Conservation (phyloP, 1,140 invertebrate species). For the Dendroctonus valens region DNA sequence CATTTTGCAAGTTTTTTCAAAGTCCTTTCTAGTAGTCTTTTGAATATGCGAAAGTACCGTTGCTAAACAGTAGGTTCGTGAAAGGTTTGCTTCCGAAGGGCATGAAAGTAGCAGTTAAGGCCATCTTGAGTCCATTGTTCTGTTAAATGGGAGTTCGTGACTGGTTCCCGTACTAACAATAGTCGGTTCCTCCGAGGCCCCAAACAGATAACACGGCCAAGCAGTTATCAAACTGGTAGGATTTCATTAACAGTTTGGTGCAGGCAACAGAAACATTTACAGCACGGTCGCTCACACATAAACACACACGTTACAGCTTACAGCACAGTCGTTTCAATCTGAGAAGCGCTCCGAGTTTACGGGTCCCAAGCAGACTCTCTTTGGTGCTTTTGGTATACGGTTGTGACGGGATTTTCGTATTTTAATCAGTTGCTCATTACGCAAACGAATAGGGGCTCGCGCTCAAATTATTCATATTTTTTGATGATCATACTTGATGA, state of each 20-base stretch:
- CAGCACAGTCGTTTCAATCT: constrained; percentile 2
- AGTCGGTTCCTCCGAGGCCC: not conserved
- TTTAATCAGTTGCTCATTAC: not conserved
- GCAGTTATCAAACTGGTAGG: not conserved
- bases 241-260: constrained; percentile 4
- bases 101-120: not conserved
- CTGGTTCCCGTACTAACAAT: not conserved
- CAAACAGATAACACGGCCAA: not conserved
- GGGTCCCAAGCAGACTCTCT: constrained; percentile 4
- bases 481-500: not conserved
- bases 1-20: too few species aligned
- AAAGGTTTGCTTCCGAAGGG: not conserved
- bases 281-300: too few species aligned
- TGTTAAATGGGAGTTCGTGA: not conserved
- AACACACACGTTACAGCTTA: too few species aligned
- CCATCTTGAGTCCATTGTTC: not conserved
- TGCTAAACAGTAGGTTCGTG: not conserved
- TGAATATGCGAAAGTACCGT: too few species aligned
- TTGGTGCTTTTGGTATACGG: constrained; percentile 5
- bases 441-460: not conserved
- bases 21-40: too few species aligned
- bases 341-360: not conserved
- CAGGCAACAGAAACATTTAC: not conserved
- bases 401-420: not conserved
- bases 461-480: not conserved